Evolutionary conservation across 2,797 vertebrate genomes (phyloP).

Genomic region (Arrhamphus sclerolepis): DNA sequence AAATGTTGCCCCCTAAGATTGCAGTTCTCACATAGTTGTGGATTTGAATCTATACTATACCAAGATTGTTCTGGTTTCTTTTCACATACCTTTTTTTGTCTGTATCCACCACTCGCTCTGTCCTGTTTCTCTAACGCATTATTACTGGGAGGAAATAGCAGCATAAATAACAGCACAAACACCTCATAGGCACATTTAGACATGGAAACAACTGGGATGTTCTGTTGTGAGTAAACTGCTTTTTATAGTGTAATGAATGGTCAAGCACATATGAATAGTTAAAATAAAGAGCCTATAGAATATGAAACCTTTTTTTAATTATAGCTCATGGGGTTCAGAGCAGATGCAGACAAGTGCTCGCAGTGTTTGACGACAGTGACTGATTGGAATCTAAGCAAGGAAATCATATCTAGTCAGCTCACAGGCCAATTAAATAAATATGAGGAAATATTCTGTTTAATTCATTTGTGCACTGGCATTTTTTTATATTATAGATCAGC

Average conservation of each 20-base stretch:
- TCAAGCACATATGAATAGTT: constrained; percentile 54
- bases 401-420: constrained; percentile 30
- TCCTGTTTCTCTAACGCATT: constrained; percentile 17
- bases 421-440: constrained; percentile 12
- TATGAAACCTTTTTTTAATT: constrained; percentile 73
- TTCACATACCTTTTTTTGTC: constrained; percentile 14
- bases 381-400: constrained; percentile 20
- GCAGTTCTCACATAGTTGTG: constrained; percentile 29
- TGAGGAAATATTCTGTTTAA: constrained; percentile 11
- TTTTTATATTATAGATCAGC: neutral
- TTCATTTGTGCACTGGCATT: constrained; percentile 7
- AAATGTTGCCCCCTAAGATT: constrained; percentile 25
- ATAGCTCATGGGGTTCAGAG: constrained; percentile 60
- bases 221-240: constrained; percentile 67
- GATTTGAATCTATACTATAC: constrained; percentile 30
- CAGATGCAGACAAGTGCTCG: constrained; percentile 44
- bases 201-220: constrained; percentile 58
- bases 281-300: constrained; percentile 71
- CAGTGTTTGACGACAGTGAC: constrained; percentile 13
- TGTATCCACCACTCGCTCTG: neutral
- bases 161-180: constrained; percentile 28
- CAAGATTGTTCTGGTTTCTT: constrained; percentile 25
- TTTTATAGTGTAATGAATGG: constrained; percentile 66
- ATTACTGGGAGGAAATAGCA: constrained; percentile 23
- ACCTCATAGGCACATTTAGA: constrained; percentile 54